Base-by-base conservation (phyloP, 2,888 invertebrate species). In the Selenia dentaria region DNA sequence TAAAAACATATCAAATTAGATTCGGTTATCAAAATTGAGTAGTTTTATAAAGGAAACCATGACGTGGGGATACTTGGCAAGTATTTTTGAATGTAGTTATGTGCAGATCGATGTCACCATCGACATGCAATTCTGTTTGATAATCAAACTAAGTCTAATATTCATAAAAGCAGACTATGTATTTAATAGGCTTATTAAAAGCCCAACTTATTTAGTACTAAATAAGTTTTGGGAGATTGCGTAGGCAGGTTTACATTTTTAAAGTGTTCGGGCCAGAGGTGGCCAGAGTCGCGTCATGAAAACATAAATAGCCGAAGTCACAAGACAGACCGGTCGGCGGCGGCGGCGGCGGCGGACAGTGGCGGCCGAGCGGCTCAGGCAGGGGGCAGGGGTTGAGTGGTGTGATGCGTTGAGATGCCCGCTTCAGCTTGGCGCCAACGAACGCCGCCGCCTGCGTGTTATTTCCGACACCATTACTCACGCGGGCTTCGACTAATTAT, bases 381-480 rank as follows among this genome's bases (percentile, higher is more conserved):
- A 25, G 1, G 10, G 24, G 10, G 3, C 25, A 25, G 25, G 10
- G 25, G 25, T 16, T 3, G 16, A 8, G 54, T 43, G 48, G 38
- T 36, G 49, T 50, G 68, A 47, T 54, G 64, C 54, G 22, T 64
- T 56, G 57, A 53, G 62, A 59, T 71, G 67, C 65, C 71, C 77
- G 77, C 82, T 70, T 69, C 73, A n/a, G 82, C 85, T 87, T 86
- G 88, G 89, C 89, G 89, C 89, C 88, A 85, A 85, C 80, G 22
- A 16, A 16, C 16, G 9, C 9, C 25, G 75, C 78, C 72, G 75
- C 67, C 70, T 74, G 79, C 71, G 75, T 78, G 84, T 81, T 89
- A 90, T 90, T 90, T 90, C 86, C 76, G 82, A 89, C 83, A 74
- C 82, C 84, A 88, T 89, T 88, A 87, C 87, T 89, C 89, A 90